These are phyloP conservation scores for Pachymerium ferrugineum DNA, from an alignment of 2,888 invertebrate species.

Conservation along the genomic window DNA sequence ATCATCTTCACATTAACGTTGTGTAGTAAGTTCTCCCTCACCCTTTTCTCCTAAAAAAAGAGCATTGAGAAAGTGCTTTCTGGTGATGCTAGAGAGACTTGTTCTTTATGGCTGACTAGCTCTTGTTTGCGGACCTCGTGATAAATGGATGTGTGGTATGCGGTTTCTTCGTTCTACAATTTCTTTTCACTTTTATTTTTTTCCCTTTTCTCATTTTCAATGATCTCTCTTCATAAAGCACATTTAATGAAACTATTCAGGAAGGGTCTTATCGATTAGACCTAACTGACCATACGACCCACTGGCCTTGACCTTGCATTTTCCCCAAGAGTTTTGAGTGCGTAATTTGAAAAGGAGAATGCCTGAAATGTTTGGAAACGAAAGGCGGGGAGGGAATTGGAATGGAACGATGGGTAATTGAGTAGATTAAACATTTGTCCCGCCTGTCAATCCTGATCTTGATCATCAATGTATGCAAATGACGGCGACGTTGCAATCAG, in stretches of 20 bases:
- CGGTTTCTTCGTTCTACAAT: conserved; percentile 7
- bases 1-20: conserved; percentile 27
- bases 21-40: background rate
- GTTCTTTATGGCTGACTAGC: conserved; percentile 19
- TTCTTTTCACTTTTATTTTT: background rate
- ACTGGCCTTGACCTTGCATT: conserved; percentile 1
- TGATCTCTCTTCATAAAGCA: background rate
- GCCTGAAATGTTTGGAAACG: background rate
- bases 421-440: background rate
- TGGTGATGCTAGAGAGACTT: conserved; percentile 1
- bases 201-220: background rate
- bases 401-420: background rate
- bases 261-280: background rate
- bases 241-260: background rate
- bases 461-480: conserved; percentile 14
- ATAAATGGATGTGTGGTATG: conserved; percentile 27
- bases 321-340: background rate
- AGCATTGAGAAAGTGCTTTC: conserved; percentile 23
- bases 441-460: conserved; percentile 17
- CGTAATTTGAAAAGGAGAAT: too few species aligned
- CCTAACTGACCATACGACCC: conserved; percentile 12
- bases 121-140: conserved; percentile 10
- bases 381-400: too few species aligned
- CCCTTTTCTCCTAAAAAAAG: background rate
- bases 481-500: background rate